These are phyloP conservation scores for Pipra filicauda DNA, from an alignment of 2,113 vertebrate species.

Conservation along the genomic window DNA sequence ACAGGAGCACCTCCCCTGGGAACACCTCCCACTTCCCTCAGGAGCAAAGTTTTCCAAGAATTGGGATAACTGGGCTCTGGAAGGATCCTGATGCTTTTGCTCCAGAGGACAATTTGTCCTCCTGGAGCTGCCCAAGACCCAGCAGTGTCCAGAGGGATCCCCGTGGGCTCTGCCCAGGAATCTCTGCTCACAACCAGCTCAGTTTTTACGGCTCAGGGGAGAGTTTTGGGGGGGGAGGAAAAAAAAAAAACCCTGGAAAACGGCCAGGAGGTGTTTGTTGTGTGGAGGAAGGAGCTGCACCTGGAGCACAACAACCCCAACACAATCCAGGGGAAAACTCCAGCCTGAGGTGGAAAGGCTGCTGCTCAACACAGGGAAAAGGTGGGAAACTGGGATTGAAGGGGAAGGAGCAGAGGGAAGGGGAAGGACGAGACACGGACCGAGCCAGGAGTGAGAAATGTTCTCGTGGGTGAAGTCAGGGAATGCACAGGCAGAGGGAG, in stretches of 20 bases:
- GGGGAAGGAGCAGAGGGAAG: neutral
- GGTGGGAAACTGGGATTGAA: neutral
- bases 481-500: neutral
- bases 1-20: no score
- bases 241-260: neutral
- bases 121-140: no score
- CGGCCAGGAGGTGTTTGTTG: neutral
- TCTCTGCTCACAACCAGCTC: no score
- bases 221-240: neutral
- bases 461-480: fast-evolving
- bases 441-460: neutral
- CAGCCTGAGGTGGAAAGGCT: neutral
- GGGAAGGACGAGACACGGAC: neutral
- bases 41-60: neutral
- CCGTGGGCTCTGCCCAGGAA: no score
- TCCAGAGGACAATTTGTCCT: no score
- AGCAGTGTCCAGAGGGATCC: no score
- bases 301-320: no score
- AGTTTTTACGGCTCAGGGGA: neutral
- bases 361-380: neutral
- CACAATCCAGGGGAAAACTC: no score
- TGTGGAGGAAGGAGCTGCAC: neutral
- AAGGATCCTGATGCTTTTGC: neutral
- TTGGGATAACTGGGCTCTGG: no score
- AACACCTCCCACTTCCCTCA: neutral